Evolutionary conservation across 2,888 invertebrate species (phyloP), one percentile per base, ranked within the genome.

Genomic region (Leistus spinibarbis): DNA sequence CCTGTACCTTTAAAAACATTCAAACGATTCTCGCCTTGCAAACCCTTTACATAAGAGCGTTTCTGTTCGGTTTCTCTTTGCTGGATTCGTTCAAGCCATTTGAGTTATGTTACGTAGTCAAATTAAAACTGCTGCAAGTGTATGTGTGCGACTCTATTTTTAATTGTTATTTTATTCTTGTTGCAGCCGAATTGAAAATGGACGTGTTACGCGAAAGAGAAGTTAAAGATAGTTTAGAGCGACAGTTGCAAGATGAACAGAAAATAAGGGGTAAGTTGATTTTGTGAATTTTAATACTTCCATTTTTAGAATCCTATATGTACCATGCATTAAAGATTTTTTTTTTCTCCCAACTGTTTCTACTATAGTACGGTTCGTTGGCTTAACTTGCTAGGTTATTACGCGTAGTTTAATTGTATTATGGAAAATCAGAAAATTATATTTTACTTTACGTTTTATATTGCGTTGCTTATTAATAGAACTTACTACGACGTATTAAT

Each of bases 181-280:
- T 91, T 91, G 73, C 91, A 98, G 98, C 97, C 84, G 97, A 98
- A 88, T 89, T 98, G 81, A 97, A 97, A 88, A 96, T 97, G 95
- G 97, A 97, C 87, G 93, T 97, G 78, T 88, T 97, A 79, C 90
- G 96, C 82, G 97, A 98, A 87, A 88, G 96, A 82, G 97, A 97
- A 88, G 92, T 95, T 77, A 94, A 97, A 88, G 97, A 97, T 87
- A 96, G 94, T 83, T 87, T 97, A 83, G 97, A 98, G 87, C 92
- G 97, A 86, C 97, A 97, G 88, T 91, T 98, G 78, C 89, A 93
- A 80, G 97, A 97, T 84, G 97, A 98, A 87, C 95, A 96, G 88
- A 97, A 96, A 90, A 91, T 95, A 86, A 91, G 96, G 92, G 94
- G 98, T 98, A 87, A 92, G 95, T 90, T 76, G n/a, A 20, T 20